Evolutionary conservation across 1,140 invertebrate species (phyloP).

Genomic region (Sitophilus oryzae): DNA sequence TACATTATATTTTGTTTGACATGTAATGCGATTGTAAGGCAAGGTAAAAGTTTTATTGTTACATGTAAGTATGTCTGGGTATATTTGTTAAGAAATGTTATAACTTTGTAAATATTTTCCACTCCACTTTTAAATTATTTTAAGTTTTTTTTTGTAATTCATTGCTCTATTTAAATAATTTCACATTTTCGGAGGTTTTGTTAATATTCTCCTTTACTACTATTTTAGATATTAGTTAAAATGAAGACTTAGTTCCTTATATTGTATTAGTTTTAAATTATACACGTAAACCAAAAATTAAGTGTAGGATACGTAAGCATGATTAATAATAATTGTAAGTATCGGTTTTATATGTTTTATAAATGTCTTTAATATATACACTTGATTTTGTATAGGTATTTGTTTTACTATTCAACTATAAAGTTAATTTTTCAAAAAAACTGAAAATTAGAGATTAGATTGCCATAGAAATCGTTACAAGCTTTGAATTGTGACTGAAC

Average conservation of each 20-base stretch:
- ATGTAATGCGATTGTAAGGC: neutral
- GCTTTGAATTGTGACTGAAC: too few relatives aligned
- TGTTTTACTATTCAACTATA: too few relatives aligned
- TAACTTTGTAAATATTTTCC: too few relatives aligned
- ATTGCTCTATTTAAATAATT: too few relatives aligned
- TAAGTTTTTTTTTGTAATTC: too few relatives aligned
- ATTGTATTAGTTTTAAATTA: neutral
- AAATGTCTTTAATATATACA: constrained; percentile 15
- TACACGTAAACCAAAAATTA: constrained; percentile 6
- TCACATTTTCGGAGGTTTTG: too few relatives aligned
- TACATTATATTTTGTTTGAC: neutral
- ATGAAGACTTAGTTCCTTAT: neutral
- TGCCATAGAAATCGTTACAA: too few relatives aligned
- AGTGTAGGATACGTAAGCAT: neutral
- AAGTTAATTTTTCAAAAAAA: too few relatives aligned
- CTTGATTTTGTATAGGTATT: neutral
- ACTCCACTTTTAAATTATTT: too few relatives aligned
- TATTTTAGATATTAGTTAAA: neutral
- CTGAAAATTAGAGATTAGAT: too few relatives aligned
- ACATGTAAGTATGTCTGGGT: neutral
- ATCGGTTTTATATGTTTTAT: constrained; percentile 13
- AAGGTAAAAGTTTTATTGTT: neutral
- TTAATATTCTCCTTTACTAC: too few relatives aligned
- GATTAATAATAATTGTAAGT: constrained; percentile 2
- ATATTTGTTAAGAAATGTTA: neutral